These are phyloP conservation scores for Apteryx mantelli DNA, from an alignment of 2,113 vertebrate species.

Conservation along the genomic window DNA sequence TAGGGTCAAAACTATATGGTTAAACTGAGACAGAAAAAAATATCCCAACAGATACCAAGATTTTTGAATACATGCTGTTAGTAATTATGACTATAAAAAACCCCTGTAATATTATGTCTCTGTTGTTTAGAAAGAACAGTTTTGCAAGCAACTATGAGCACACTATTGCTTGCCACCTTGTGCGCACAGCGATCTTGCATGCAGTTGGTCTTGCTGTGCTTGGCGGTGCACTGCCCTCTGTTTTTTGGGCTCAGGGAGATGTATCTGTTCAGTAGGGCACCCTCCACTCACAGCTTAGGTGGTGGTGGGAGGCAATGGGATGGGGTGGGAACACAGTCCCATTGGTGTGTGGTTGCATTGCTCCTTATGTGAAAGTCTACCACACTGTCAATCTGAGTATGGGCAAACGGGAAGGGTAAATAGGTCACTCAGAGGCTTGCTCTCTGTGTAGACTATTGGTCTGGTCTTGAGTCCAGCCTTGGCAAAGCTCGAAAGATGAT, in stretches of 20 bases:
- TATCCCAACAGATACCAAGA: background rate
- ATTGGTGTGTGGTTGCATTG: fast-evolving
- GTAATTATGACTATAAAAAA: background rate
- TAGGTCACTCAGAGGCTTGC: background rate
- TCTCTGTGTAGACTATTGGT: background rate
- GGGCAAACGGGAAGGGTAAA: background rate
- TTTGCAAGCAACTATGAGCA: background rate
- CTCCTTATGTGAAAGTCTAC: background rate
- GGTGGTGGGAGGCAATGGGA: background rate
- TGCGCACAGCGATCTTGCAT: no score
- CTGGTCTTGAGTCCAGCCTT: background rate
- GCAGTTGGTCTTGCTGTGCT: no score
- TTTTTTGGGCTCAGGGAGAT: background rate
- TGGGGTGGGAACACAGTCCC: background rate
- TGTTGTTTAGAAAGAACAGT: background rate
- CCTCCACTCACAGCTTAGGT: background rate
- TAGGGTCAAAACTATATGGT: background rate
- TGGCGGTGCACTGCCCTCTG: no score
- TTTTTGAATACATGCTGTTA: background rate
- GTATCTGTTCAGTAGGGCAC: background rate
- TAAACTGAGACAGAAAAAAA: background rate
- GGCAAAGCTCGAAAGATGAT: background rate
- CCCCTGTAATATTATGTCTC: background rate
- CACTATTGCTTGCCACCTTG: no score
- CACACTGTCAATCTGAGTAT: background rate